A percentile compares a stretch with the other conserved stretches of the same genome.
Evolutionary conservation across 1,140 invertebrate genomes (phyloP).

Genomic region (Schlechtendalia chinensis): DNA sequence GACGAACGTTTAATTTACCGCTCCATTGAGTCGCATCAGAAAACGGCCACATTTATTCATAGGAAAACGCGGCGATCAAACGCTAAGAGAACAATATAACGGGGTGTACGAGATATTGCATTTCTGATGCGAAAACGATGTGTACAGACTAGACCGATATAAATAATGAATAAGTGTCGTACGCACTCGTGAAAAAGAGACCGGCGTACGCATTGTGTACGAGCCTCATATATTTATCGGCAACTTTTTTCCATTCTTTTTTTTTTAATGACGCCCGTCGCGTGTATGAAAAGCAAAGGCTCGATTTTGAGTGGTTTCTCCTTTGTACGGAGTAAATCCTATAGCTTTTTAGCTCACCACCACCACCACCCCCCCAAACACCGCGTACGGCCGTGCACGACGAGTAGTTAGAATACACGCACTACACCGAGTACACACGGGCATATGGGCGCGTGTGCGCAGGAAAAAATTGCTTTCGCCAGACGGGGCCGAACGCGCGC

Average conservation of each 20-base stretch:
- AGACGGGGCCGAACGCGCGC: neutral
- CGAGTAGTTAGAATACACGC: too few species aligned
- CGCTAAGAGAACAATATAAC: neutral
- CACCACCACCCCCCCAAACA: too few species aligned
- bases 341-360: constrained; percentile 15
- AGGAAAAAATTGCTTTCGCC: constrained; percentile 18
- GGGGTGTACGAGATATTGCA: too few species aligned
- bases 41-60: neutral
- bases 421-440: too few species aligned
- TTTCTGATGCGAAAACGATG: neutral
- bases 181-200: neutral
- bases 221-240: neutral
- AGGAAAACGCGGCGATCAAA: neutral
- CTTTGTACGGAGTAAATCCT: constrained; percentile 2
- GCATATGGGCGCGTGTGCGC: too few species aligned
- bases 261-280: neutral
- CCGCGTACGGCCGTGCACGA: too few species aligned
- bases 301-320: constrained; percentile 13
- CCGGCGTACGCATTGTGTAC: neutral
- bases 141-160: neutral
- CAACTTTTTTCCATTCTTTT: neutral
- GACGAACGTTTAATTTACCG: constrained; percentile 30
- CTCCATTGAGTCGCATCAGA: neutral
- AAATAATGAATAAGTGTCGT: constrained; percentile 32
- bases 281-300: neutral